phyloP scores from a whole-genome alignment of 2,888 invertebrate species.

The Kuschelorhynchus macadamiae region DNA sequence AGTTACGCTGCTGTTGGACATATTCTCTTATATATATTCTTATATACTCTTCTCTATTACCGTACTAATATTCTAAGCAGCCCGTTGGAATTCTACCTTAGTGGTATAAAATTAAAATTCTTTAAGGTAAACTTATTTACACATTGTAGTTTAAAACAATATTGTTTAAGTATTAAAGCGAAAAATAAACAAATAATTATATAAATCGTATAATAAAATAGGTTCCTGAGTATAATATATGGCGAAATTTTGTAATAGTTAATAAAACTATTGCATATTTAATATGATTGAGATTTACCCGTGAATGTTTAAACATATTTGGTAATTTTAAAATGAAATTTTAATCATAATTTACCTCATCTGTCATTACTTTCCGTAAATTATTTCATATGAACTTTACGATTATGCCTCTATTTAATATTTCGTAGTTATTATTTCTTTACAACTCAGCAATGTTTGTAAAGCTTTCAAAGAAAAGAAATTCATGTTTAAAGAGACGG shows the following conservation, averaged over 20 bases:
- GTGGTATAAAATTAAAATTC: no score
- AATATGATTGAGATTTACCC: conserved; percentile 27
- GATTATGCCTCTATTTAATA: conserved; percentile 12
- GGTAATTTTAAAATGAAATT: conserved; percentile 32
- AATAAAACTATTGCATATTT: conserved; percentile 28
- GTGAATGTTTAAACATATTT: conserved; percentile 36
- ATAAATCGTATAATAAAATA: conserved; percentile 12
- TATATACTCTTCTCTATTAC: no score
- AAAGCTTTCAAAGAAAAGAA: no score
- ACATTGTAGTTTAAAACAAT: no score
- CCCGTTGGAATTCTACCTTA: no score
- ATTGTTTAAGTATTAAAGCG: not conserved
- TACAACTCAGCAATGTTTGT: no score
- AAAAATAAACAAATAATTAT: conserved; percentile 8
- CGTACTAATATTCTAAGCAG: no score
- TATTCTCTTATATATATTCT: no score
- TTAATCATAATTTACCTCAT: conserved; percentile 31
- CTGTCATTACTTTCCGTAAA: conserved; percentile 36
- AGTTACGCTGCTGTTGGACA: no score
- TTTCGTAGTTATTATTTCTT: no score
- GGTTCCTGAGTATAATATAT: conserved; percentile 25
- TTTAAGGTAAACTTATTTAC: no score
- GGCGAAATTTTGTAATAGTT: conserved; percentile 15
- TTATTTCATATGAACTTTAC: conserved; percentile 19
- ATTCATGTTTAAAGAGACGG: no score